Base-by-base conservation (phyloP, 2,113 vertebrate genomes). In the Melanotaenia duboulayi region DNA sequence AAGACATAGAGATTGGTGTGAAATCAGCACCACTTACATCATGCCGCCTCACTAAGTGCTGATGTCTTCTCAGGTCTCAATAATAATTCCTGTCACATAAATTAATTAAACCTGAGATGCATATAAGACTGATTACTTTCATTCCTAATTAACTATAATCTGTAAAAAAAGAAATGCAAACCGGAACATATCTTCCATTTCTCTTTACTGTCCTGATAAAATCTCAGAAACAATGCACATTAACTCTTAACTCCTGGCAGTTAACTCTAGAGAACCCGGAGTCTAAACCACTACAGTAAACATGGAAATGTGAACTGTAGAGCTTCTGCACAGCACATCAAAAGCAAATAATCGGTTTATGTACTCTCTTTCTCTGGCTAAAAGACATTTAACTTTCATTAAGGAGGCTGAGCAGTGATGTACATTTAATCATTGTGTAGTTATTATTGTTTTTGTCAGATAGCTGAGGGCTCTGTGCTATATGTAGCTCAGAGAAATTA, bases 41-140 rank as follows among this genome's bases (percentile, higher is more conserved):
- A 65, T 17, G 68, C 11, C 48, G 56, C 70, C 22, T 70, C 6
- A 19, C 52, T 65, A 28, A 74, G 12, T 58, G 32, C 49, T 74
- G 11, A 81, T 69, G 56, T 55, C 56, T 84, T 60, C 65, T 57
- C 49, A 67, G 64, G 55, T 74, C 57, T 80, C 39, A 61, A 51
- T 83, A 61, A 67, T 52, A 68, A 84, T 81, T 70, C 13, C 11
- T 74, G 80, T 81, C 66, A 78, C 46, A 72, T 59, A 69, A 64
- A 84, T 80, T 71, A 79, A 84, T 79, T 85, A 64, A 78, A 86
- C 60, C 71, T 73, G 64, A 79, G 55, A 74, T 65, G 58, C 73
- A 74, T 61, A 61, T 54, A 49, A 80, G 58, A 58, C 65, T 37
- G 76, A 87, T 71, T 72, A 46, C 71, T 76, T 84, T 76, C 37